A percentile compares a stretch with the other conserved stretches of the same genome.
phyloP scores from a whole-genome alignment of 2,797 vertebrate genomes.

The Lates japonicus region DNA sequence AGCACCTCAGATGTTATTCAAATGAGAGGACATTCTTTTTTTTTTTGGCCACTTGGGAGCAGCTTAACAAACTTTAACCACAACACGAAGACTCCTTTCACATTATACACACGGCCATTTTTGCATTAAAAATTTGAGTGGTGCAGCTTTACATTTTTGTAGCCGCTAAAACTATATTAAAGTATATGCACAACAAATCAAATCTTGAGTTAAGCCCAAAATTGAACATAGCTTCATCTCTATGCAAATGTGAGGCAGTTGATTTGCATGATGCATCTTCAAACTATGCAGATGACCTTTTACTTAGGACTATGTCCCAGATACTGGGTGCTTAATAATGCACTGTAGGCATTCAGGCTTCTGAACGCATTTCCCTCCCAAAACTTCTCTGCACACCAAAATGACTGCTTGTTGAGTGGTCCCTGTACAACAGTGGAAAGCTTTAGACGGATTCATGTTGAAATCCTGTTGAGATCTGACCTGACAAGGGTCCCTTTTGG shows the following conservation, averaged over 20 bases:
- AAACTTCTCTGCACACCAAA: slow-evolving; percentile 50
- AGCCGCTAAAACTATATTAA: neutral
- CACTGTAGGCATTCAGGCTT: slow-evolving; percentile 49
- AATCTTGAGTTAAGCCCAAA: slow-evolving; percentile 1
- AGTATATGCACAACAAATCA: slow-evolving; percentile 16
- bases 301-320: slow-evolving; percentile 56
- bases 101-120: neutral
- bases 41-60: too few relatives aligned
- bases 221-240: slow-evolving; percentile 21
- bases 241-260: slow-evolving; percentile 49
- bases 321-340: slow-evolving; percentile 55
- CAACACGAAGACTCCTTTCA: neutral
- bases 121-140: neutral
- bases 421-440: slow-evolving; percentile 49
- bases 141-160: neutral
- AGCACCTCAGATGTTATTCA: too few relatives aligned
- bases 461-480: slow-evolving; percentile 72
- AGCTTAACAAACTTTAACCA: too few relatives aligned
- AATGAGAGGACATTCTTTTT: too few relatives aligned
- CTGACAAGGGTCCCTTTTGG: slow-evolving; percentile 68
- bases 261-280: slow-evolving; percentile 66
- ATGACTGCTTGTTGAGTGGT: slow-evolving; percentile 43
- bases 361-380: slow-evolving; percentile 37
- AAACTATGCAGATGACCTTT: slow-evolving; percentile 70
- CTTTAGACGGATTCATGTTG: slow-evolving; percentile 59